A percentile compares a stretch with the other conserved stretches of the same genome.
phyloP scores from a whole-genome alignment of 2,797 vertebrate genomes.

The Alcedo atthis region DNA sequence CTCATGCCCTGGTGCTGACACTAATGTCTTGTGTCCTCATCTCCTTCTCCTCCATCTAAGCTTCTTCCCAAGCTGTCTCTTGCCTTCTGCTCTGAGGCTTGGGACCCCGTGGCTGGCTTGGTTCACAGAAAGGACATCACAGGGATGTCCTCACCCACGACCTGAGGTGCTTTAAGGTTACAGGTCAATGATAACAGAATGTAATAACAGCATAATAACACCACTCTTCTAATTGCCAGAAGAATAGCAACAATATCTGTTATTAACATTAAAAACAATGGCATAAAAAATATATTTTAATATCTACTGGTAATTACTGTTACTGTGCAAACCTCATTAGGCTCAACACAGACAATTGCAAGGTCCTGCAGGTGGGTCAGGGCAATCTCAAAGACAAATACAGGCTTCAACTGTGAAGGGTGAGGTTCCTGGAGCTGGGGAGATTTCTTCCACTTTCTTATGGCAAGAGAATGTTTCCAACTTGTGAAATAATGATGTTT shows the following conservation, averaged over 20 bases:
- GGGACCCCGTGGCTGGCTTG: background rate
- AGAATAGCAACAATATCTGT: background rate
- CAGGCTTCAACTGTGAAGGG: background rate
- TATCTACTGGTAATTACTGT: background rate
- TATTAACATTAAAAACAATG: background rate
- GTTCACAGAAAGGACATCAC: background rate
- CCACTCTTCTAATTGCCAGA: background rate
- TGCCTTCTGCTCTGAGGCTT: background rate
- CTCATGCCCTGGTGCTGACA: background rate
- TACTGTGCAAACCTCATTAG: background rate
- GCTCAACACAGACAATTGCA: background rate
- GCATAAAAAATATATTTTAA: background rate
- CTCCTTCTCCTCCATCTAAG: background rate
- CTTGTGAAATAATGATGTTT: too few relatives aligned
- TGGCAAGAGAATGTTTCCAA: too few relatives aligned
- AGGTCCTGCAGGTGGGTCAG: background rate
- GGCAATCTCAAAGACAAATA: background rate
- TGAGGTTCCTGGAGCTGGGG: too few relatives aligned
- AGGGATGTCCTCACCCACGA: background rate
- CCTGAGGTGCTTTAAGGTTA: background rate
- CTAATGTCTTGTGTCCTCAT: accelerated
- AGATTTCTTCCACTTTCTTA: too few relatives aligned
- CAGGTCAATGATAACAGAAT: background rate
- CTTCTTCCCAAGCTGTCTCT: background rate
- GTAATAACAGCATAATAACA: background rate